Evolutionary conservation across 37 sponge, comb jelly and placozoan genomes (phyloP).

Genomic region (Aphrocallistes beatrix): DNA sequence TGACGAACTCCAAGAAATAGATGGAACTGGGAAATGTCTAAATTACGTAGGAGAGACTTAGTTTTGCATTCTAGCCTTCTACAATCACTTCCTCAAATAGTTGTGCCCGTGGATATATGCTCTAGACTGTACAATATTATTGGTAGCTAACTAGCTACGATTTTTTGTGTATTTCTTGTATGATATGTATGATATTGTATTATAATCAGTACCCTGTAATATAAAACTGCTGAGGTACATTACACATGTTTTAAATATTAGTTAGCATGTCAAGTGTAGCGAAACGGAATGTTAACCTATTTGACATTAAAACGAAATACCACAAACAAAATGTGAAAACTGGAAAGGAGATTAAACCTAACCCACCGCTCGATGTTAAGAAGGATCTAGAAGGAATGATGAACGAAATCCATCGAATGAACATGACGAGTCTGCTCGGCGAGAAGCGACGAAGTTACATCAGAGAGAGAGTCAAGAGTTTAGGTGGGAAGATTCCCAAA

Average conservation of each 20-base stretch:
- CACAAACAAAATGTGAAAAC: neutral
- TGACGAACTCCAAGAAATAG: neutral
- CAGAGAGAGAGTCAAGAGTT: neutral
- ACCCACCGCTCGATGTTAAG: neutral
- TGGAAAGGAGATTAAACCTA: neutral
- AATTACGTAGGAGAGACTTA: constrained; percentile 12
- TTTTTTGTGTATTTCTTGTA: no score
- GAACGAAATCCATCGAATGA: neutral
- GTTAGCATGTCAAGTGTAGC: neutral
- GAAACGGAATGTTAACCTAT: neutral
- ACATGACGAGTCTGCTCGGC: neutral
- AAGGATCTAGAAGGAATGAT: neutral
- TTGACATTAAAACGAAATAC: neutral
- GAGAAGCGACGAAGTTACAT: neutral
- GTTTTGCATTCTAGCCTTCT: neutral
- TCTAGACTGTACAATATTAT: no score
- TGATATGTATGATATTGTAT: neutral
- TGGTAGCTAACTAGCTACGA: no score
- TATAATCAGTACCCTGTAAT: neutral
- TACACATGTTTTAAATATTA: neutral
- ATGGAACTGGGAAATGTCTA: neutral
- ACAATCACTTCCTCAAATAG: constrained; percentile 6
- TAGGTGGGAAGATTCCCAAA: neutral
- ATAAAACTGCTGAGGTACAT: neutral
- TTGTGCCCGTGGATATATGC: no score